These are phyloP conservation scores for Lamellibrachia columna DNA, from an alignment of 2,888 invertebrate genomes.

Conservation along the genomic window DNA sequence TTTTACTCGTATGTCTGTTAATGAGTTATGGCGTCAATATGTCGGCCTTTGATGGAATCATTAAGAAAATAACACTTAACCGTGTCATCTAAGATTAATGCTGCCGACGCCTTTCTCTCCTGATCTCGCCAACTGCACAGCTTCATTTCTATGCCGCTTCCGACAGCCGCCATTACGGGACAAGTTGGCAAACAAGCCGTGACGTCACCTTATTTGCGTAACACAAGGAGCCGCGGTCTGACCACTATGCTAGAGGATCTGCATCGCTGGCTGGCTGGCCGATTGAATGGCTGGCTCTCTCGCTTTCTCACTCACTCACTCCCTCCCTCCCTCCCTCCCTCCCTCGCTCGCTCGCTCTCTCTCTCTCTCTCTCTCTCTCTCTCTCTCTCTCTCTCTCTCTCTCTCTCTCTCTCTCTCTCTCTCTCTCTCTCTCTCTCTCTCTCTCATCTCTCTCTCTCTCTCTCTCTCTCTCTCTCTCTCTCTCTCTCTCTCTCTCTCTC, in stretches of 20 bases:
- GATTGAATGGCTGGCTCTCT: neutral
- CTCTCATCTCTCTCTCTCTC: neutral
- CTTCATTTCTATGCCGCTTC: neutral
- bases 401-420: neutral
- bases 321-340: neutral
- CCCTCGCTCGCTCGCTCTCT: neutral
- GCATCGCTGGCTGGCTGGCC: neutral
- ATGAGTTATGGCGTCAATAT: neutral
- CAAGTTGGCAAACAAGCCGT: neutral
- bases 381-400: neutral
- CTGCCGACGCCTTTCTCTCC: neutral
- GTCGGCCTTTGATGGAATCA: slow-evolving; percentile 2
- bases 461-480: neutral
- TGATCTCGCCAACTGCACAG: neutral
- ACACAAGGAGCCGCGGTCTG: neutral
- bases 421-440: neutral
- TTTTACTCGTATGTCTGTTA: neutral
- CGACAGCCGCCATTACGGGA: neutral
- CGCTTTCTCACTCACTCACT: neutral
- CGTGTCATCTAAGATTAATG: slow-evolving; percentile 10
- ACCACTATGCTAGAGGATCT: neutral
- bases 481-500: too few relatives aligned
- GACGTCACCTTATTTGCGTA: slow-evolving; percentile 16
- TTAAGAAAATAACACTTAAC: neutral
- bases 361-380: neutral